Conservation (phyloP, 2,888 invertebrate genomes). For the Cryptus viduatorius region DNA sequence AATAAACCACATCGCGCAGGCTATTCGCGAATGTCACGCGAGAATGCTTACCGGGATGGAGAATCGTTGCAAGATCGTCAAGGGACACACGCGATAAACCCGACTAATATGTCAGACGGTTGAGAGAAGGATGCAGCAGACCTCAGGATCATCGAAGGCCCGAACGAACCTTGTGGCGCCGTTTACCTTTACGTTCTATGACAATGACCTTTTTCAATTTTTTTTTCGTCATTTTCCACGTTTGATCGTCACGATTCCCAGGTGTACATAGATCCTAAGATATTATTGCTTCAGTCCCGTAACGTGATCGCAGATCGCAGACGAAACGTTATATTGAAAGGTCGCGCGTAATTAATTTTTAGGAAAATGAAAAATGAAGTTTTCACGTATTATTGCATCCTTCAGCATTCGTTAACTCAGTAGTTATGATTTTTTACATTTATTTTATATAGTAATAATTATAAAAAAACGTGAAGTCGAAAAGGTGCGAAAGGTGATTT, state of each 20-base stretch:
- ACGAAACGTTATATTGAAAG: neutral
- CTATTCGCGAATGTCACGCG: slow-evolving; percentile 28
- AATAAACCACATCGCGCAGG: slow-evolving; percentile 5
- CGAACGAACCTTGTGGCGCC: slow-evolving; percentile 46
- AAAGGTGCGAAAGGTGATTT: no score
- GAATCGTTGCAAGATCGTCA: slow-evolving; percentile 37
- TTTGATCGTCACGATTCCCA: slow-evolving; percentile 39
- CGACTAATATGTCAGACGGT: slow-evolving; percentile 10
- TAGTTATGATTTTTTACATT: no score
- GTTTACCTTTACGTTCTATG: slow-evolving; percentile 39
- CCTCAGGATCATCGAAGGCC: neutral
- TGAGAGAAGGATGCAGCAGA: neutral
- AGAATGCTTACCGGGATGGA: neutral
- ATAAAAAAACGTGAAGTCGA: no score
- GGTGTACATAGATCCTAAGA: neutral
- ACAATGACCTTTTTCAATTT: slow-evolving; percentile 57
- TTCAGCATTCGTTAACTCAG: no score
- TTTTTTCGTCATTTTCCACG: neutral
- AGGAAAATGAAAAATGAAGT: neutral
- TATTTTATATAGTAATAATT: no score
- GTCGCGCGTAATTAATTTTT: neutral
- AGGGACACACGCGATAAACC: neutral
- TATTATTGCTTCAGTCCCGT: neutral
- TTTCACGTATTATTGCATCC: no score
- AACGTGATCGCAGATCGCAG: neutral